phyloP scores from a whole-genome alignment of 2,888 invertebrate genomes.

The Ennomos erosarius region DNA sequence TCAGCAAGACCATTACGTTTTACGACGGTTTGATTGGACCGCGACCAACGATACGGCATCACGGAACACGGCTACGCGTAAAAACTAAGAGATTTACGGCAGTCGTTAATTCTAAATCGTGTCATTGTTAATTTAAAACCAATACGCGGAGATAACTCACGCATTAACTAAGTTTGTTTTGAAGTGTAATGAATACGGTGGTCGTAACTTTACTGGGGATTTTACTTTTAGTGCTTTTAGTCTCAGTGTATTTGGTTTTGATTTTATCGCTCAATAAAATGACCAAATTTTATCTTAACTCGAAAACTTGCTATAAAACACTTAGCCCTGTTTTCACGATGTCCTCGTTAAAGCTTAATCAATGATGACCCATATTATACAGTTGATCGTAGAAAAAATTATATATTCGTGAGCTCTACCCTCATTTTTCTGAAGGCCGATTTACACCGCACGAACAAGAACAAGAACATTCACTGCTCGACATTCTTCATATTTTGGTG shows the following conservation, averaged over 20 bases:
- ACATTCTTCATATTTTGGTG: too few species aligned
- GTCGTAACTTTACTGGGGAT: constrained; percentile 32
- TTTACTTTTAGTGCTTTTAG: constrained; percentile 34
- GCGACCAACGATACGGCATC: constrained; percentile 74
- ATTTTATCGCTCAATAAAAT: constrained; percentile 25
- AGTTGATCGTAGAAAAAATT: too few species aligned
- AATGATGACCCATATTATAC: too few species aligned
- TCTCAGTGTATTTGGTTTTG: constrained; percentile 9
- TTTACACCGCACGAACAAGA: too few species aligned
- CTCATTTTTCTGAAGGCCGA: too few species aligned
- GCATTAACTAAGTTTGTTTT: constrained; percentile 55
- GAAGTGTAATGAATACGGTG: constrained; percentile 45
- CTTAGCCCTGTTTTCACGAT: neutral
- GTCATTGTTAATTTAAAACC: constrained; percentile 73
- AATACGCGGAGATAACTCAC: constrained; percentile 65
- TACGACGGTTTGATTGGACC: constrained; percentile 79
- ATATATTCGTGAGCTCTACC: too few species aligned
- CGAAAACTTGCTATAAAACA: neutral
- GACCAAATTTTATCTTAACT: constrained; percentile 9
- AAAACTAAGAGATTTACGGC: constrained; percentile 77
- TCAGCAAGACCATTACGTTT: constrained; percentile 75
- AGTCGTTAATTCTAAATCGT: constrained; percentile 67
- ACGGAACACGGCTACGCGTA: constrained; percentile 66
- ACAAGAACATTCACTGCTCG: too few species aligned
- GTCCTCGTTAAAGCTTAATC: too few species aligned